A percentile compares a stretch with the other conserved stretches of the same genome.
These are phyloP conservation scores for Cotesia congregata DNA, from an alignment of 2,888 invertebrate species.

Conservation along the genomic window DNA sequence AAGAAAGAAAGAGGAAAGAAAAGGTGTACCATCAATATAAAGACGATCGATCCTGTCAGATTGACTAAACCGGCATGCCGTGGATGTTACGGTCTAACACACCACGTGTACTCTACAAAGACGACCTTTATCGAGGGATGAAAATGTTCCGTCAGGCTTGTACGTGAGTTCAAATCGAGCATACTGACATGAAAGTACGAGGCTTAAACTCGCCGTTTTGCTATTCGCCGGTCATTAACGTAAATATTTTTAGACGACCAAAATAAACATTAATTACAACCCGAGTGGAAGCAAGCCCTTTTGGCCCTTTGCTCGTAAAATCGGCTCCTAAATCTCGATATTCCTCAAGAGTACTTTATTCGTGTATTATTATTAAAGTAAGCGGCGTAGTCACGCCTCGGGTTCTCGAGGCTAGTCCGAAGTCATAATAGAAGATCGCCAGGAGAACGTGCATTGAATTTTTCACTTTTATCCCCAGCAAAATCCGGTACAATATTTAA, in stretches of 20 bases:
- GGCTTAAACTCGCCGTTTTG: not conserved
- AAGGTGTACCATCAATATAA: not conserved
- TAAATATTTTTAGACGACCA: conserved; percentile 8
- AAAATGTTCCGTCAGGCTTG: conserved; percentile 33
- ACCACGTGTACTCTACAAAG: conserved; percentile 18
- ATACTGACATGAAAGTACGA: conserved; percentile 26
- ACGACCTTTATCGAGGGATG: conserved; percentile 31
- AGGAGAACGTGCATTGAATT: conserved; percentile 12
- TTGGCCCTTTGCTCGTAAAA: not conserved
- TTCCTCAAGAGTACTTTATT: not conserved
- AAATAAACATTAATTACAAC: conserved; percentile 17
- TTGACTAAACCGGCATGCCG: not conserved
- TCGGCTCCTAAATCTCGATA: not conserved
- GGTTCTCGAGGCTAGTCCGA: not conserved
- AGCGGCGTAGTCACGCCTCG: conserved; percentile 3
- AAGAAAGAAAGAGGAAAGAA: not conserved
- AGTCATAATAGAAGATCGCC: not conserved
- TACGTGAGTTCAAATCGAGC: conserved; percentile 29
- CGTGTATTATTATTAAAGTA: not conserved
- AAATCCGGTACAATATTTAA: not conserved
- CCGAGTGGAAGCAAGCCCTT: not conserved
- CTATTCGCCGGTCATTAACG: conserved; percentile 25
- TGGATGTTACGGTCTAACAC: conserved; percentile 16
- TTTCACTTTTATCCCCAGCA: not conserved
- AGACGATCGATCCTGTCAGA: conserved; percentile 10